These are phyloP conservation scores for Nemoura dubitans DNA, from an alignment of 2,888 invertebrate genomes.

Conservation along the genomic window DNA sequence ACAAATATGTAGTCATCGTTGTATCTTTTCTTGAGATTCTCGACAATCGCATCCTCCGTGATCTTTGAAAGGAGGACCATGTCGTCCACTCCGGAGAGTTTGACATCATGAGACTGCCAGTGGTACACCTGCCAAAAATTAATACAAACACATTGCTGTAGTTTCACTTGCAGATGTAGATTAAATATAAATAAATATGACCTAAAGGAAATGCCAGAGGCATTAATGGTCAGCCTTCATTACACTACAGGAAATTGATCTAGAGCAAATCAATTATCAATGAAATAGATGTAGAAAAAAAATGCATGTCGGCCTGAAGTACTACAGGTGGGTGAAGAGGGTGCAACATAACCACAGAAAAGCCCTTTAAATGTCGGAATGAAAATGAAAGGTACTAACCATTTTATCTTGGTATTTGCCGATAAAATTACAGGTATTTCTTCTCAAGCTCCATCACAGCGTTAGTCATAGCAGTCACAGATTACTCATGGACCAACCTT, in stretches of 20 bases:
- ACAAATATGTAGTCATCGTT: conserved; percentile 74
- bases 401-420: neutral
- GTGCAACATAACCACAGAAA: neutral
- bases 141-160: neutral
- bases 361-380: neutral
- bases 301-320: neutral
- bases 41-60: conserved; percentile 69
- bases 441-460: neutral
- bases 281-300: neutral
- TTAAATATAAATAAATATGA: neutral
- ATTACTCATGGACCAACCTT: conserved; percentile 22
- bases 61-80: conserved; percentile 74
- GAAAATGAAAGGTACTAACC: neutral
- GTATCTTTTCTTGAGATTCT: conserved; percentile 72
- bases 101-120: conserved; percentile 76
- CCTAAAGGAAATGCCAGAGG: neutral
- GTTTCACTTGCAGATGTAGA: neutral
- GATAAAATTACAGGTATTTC: neutral
- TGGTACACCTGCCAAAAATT: conserved; percentile 65
- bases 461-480: conserved; percentile 32
- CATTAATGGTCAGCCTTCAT: neutral
- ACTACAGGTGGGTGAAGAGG: neutral
- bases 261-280: neutral
- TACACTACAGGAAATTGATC: neutral
- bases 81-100: conserved; percentile 74